Evolutionary conservation across 2,797 vertebrate genomes (phyloP), one percentile per base, ranked within the genome.

Genomic region (Myotis findleyi): DNA sequence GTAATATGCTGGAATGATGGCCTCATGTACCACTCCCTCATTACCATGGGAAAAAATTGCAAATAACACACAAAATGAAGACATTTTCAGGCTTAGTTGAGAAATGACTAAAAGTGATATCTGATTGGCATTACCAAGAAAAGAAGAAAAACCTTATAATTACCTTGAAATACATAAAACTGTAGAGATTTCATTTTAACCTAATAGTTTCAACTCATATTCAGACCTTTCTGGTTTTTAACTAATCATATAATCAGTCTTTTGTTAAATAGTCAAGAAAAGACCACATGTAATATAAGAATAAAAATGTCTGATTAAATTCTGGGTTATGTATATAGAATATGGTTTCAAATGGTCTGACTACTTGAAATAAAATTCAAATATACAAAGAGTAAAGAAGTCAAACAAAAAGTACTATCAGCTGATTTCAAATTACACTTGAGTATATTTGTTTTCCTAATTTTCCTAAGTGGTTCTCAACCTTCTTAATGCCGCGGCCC

Each of bases 231-330:
- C 64, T 72, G 14, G 66, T 36, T 86, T 95, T 90, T 38, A 93
- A 66, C 89, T 44, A 95, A 89, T 81, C 62, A 71, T 76, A 76
- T 41, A 92, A 92, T 7, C 27, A 69, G 23, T 49, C 14, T 75
- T 90, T 47, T 73, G 38, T 59, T 66, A 77, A 81, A 89, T 72
- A n/a, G 47, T 90, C 23, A 84, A 86, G 38, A 69, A 84, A 95
- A 87, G 18, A 92, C 25, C 12, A 68, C 6, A 6, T 6, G 30
- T 11, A 90, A 81, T 6, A 38, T 11, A 87, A 81, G 17, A 89
- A 87, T 80, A 20, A 72, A 44, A 93, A 55, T 38, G 6, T 53
- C 57, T 86, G 8, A 86, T 76, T 30, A 80, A 77, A 73, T 66
- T 82, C 71, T 88, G 59, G 7, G 21, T 17, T 64, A 86, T 17